A percentile compares a stretch with the other conserved stretches of the same genome.
phyloP scores from a whole-genome alignment of 1,140 invertebrate species.

The Drosophila baimaii region DNA sequence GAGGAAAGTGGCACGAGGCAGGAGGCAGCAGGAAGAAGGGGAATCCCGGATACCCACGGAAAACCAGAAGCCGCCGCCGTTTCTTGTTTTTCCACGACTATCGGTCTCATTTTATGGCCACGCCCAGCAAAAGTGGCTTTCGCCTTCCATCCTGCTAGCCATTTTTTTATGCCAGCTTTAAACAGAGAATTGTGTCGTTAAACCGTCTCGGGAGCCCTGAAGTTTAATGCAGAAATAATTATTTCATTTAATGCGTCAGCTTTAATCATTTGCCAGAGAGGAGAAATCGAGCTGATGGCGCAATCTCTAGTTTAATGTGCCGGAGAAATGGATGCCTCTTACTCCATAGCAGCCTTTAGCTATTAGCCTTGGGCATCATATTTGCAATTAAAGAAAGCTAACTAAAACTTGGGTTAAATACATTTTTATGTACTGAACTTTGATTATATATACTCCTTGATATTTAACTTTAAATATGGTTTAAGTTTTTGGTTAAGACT shows the following conservation, averaged over 20 bases:
- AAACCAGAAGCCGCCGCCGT: slow-evolving; percentile 31
- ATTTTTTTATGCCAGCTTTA: slow-evolving; percentile 64
- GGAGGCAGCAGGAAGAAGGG: slow-evolving; percentile 1
- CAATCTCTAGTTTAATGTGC: slow-evolving; percentile 28
- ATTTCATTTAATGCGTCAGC: slow-evolving; percentile 46
- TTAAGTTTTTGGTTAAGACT: too few species aligned
- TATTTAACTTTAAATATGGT: not conserved
- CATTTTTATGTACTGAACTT: not conserved
- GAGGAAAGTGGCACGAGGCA: not conserved
- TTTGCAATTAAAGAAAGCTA: slow-evolving; percentile 7
- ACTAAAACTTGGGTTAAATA: not conserved
- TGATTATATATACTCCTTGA: not conserved
- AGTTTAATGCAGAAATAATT: slow-evolving; percentile 68
- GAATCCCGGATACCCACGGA: slow-evolving; percentile 5
- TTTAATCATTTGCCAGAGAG: slow-evolving; percentile 17
- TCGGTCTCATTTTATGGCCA: slow-evolving; percentile 51
- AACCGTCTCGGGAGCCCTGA: slow-evolving; percentile 43
- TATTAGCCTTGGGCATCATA: not conserved
- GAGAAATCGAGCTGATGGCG: not conserved
- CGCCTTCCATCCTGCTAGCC: slow-evolving; percentile 19
- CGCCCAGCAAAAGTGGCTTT: slow-evolving; percentile 46
- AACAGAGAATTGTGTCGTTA: slow-evolving; percentile 62
- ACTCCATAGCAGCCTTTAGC: not conserved
- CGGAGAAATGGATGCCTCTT: slow-evolving; percentile 1
- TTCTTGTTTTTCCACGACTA: slow-evolving; percentile 15